phyloP scores from a whole-genome alignment of 2,888 invertebrate species.

The Bellardia pandia region DNA sequence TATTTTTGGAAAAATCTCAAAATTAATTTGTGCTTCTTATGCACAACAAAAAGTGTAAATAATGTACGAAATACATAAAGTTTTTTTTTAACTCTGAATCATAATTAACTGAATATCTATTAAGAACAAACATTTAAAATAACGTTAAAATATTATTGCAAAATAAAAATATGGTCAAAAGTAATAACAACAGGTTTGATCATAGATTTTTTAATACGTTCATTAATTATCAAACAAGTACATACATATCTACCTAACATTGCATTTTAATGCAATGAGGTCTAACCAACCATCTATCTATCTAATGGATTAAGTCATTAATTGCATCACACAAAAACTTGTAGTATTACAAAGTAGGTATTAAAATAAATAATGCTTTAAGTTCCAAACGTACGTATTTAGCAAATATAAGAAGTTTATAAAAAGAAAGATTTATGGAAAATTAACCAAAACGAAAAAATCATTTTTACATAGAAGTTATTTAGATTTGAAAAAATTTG shows the following conservation, averaged over 20 bases:
- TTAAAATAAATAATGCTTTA: neutral
- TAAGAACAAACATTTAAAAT: neutral
- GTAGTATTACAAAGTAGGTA: neutral
- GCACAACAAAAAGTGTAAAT: neutral
- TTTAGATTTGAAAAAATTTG: conserved; percentile 5
- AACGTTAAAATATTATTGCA: neutral
- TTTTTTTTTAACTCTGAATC: conserved; percentile 24
- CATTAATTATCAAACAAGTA: conserved; percentile 30
- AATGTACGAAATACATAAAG: neutral
- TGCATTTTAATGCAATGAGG: conserved; percentile 27
- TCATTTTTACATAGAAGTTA: neutral
- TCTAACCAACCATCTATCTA: neutral
- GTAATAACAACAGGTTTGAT: conserved; percentile 27
- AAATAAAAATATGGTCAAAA: conserved; percentile 21
- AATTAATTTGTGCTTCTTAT: neutral
- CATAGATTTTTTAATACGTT: neutral
- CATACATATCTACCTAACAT: neutral
- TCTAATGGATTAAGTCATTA: neutral
- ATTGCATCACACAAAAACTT: neutral
- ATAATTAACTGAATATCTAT: neutral
- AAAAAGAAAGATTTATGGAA: conserved; percentile 29
- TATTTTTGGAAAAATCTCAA: neutral
- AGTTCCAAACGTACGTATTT: neutral
- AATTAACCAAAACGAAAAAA: neutral
- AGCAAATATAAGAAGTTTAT: neutral